phyloP scores from a whole-genome alignment of 1,140 invertebrate genomes.

The Drosophila sechellia region DNA sequence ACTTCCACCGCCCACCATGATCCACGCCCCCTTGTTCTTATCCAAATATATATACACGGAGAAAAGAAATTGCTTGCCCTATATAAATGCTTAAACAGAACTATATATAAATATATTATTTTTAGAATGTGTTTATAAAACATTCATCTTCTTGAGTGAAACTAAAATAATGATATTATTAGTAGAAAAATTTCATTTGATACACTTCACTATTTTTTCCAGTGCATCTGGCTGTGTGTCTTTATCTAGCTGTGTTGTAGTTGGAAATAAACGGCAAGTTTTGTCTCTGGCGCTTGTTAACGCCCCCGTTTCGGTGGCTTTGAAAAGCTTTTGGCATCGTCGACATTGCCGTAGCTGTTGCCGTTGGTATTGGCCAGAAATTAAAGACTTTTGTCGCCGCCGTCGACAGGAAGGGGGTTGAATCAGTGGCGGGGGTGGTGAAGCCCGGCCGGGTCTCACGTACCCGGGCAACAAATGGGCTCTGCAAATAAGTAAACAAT shows the following conservation, averaged over 20 bases:
- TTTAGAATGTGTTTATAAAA: no score
- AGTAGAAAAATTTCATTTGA: no score
- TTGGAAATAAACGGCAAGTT: slow-evolving; percentile 63
- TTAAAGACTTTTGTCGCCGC: slow-evolving; percentile 80
- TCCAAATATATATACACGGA: slow-evolving; percentile 26
- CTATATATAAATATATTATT: no score
- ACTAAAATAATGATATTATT: no score
- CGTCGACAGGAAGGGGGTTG: background rate
- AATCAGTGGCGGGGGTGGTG: background rate
- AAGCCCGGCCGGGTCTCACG: slow-evolving; percentile 38
- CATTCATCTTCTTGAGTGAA: no score
- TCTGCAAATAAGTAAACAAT: slow-evolving; percentile 79
- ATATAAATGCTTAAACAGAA: no score
- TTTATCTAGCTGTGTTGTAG: slow-evolving; percentile 54
- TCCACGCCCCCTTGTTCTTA: slow-evolving; percentile 7
- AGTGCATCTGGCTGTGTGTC: slow-evolving; percentile 26
- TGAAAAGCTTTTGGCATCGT: slow-evolving; percentile 61
- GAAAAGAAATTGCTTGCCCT: background rate
- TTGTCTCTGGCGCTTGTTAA: slow-evolving; percentile 78
- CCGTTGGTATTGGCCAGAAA: slow-evolving; percentile 75
- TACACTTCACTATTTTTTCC: background rate
- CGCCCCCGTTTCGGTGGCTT: slow-evolving; percentile 79
- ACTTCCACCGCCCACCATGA: slow-evolving; percentile 2
- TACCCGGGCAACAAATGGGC: slow-evolving; percentile 75
- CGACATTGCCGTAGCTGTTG: slow-evolving; percentile 15